A percentile compares a stretch with the other conserved stretches of the same genome.
These are phyloP conservation scores for Rhabdophis nuchalis DNA, from an alignment of 2,797 vertebrate species.

Conservation along the genomic window DNA sequence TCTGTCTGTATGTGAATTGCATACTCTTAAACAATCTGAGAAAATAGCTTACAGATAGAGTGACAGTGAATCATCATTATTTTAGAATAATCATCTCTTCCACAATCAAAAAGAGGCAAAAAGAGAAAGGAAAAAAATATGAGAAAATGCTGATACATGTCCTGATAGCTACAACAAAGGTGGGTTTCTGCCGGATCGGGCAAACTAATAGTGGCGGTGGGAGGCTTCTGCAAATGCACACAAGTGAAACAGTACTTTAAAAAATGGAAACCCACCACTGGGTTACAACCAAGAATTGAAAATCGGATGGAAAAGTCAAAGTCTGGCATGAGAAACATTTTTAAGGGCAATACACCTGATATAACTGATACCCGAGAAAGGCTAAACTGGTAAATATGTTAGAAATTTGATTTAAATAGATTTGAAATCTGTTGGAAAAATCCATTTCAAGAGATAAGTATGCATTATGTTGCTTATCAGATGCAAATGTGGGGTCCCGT, in stretches of 20 bases:
- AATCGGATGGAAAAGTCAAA: background rate
- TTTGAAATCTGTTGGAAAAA: background rate
- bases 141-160: background rate
- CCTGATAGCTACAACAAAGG: background rate
- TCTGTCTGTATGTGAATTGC: background rate
- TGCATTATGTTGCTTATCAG: background rate
- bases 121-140: background rate
- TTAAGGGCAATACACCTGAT: background rate
- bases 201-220: too few relatives aligned
- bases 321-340: background rate
- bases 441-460: background rate
- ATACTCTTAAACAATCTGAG: background rate
- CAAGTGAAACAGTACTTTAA: too few relatives aligned
- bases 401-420: background rate
- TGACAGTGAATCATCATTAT: background rate
- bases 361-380: background rate
- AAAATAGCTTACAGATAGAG: background rate
- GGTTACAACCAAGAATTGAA: background rate
- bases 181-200: too few relatives aligned
- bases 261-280: too few relatives aligned
- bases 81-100: background rate
- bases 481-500: background rate
- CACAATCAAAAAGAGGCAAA: background rate
- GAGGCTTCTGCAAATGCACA: too few relatives aligned
- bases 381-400: background rate